A percentile compares a stretch with the other conserved stretches of the same genome.
phyloP scores from a whole-genome alignment of 2,888 invertebrate species.

The Drosophila barbarae region DNA sequence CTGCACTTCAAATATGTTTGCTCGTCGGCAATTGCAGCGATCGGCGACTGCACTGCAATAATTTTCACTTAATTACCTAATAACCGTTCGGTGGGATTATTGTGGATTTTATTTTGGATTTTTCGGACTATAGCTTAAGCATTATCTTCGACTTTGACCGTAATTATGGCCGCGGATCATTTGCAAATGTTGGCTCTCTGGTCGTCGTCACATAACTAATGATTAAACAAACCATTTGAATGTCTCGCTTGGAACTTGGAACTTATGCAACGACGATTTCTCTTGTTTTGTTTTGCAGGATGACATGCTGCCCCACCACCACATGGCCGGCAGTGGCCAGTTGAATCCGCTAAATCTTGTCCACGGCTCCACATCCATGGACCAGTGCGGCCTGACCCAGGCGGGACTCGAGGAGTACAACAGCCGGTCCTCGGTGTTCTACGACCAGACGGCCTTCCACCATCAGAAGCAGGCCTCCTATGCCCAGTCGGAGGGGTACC shows the following conservation, averaged over 20 bases:
- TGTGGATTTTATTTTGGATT: constrained; percentile 4
- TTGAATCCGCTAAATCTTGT: constrained; percentile 72
- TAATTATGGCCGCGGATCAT: constrained; percentile 65
- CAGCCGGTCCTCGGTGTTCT: constrained; percentile 82
- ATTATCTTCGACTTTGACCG: constrained; percentile 35
- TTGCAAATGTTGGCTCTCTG: constrained; percentile 54
- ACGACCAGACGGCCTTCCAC: constrained; percentile 81
- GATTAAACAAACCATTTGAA: constrained; percentile 59
- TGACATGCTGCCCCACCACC: constrained; percentile 70
- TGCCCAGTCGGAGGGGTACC: constrained; percentile 89
- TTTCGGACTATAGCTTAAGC: constrained; percentile 6
- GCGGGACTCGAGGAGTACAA: constrained; percentile 87
- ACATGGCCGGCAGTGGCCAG: constrained; percentile 40
- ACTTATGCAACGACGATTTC: constrained; percentile 54
- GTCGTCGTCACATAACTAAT: constrained; percentile 57
- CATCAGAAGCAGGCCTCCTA: constrained; percentile 88
- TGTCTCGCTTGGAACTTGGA: constrained; percentile 29
- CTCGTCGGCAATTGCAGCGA: constrained; percentile 45
- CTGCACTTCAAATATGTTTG: constrained; percentile 62
- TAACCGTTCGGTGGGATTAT: constrained; percentile 32
- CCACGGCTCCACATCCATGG: constrained; percentile 66
- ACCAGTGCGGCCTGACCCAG: constrained; percentile 82
- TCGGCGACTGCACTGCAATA: constrained; percentile 57
- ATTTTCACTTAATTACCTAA: constrained; percentile 77
- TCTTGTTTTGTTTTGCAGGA: constrained; percentile 71